These are phyloP conservation scores for Coendou prehensilis DNA, from an alignment of 2,797 vertebrate species.

Conservation along the genomic window DNA sequence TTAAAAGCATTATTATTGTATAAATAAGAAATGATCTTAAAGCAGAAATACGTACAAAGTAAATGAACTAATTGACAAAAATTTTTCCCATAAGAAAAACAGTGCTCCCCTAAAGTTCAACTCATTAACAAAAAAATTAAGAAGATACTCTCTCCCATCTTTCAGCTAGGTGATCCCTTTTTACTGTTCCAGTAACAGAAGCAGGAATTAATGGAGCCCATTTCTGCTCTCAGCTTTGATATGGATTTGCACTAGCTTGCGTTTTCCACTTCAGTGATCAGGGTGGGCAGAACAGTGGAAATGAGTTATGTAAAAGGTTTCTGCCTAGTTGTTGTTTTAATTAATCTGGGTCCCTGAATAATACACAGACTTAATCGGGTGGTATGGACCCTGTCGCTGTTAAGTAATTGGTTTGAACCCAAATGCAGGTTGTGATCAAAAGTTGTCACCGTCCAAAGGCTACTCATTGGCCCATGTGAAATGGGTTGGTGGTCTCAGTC, in stretches of 20 bases:
- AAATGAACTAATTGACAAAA: neutral
- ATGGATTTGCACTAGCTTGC: constrained; percentile 20
- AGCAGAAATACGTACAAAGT: neutral
- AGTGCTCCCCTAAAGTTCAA: neutral
- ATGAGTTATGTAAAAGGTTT: constrained; percentile 77
- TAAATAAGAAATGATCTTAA: constrained; percentile 43
- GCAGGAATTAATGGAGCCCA: neutral
- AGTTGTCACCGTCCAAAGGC: constrained; percentile 79
- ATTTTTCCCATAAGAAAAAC: neutral
- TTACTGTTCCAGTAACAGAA: neutral
- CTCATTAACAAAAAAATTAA: constrained; percentile 11
- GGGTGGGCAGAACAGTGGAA: constrained; percentile 71
- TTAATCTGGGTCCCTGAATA: constrained; percentile 82
- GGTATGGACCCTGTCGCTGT: constrained; percentile 78
- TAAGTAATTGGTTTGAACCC: constrained; percentile 86
- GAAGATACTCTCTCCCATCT: neutral
- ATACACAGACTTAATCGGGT: constrained; percentile 76
- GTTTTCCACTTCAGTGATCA: constrained; percentile 67
- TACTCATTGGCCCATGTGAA: constrained; percentile 81
- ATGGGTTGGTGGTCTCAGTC: constrained; percentile 81
- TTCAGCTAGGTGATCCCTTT: neutral
- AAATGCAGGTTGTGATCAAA: constrained; percentile 77
- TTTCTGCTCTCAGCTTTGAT: neutral
- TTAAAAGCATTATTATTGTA: neutral
- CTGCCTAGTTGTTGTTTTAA: constrained; percentile 83